Evolutionary conservation across 1,140 invertebrate species (phyloP), one percentile per base, ranked within the genome.

Genomic region (Melipona quadrifasciata): DNA sequence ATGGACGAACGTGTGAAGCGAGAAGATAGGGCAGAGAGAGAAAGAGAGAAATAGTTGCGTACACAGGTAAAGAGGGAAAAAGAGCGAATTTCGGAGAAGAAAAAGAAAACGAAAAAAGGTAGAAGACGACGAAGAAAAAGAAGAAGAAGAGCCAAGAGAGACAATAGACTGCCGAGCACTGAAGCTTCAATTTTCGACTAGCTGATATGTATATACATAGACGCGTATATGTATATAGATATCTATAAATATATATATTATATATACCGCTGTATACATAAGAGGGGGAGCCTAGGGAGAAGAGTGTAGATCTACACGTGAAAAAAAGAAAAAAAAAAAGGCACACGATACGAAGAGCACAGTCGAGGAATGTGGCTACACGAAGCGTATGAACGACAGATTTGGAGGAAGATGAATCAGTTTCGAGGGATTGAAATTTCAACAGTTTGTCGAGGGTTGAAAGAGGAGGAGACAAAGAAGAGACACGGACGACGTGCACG

Each of bases 81-180:
- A 51, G n/a, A 24, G 31, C 19, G 34, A 67, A 58, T 58, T n/a
- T 55, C 31, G 55, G 71, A 67, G 61, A 55, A 70, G 47, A 67
- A 78, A 31, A 31, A 74, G 53, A 21, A 72, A 70, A 16, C 10
- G 86, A 79, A 64, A 67, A 24, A 53, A 16, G 75, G 65, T 24
- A 86, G 82, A 27, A 34, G 11, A 76, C 61, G 19, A 85, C 73
- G 70, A 61, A 16, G 27, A 53, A 24, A 78, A 55, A 51, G 53
- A 73, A 70, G 21, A 87, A 84, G 86, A 92, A 90, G 91, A 93
- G 92, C 92, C 92, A 94, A 91, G 93, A 94, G 93, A 94, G 93
- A 94, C 93, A 93, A 94, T 94, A 94, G 94, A 94, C 94, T 94
- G 94, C 93, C 93, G 93, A 93, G 93, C 91, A 92, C 85, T 91